These are phyloP conservation scores for Monopis laevigella DNA, from an alignment of 2,888 invertebrate species.

Conservation along the genomic window DNA sequence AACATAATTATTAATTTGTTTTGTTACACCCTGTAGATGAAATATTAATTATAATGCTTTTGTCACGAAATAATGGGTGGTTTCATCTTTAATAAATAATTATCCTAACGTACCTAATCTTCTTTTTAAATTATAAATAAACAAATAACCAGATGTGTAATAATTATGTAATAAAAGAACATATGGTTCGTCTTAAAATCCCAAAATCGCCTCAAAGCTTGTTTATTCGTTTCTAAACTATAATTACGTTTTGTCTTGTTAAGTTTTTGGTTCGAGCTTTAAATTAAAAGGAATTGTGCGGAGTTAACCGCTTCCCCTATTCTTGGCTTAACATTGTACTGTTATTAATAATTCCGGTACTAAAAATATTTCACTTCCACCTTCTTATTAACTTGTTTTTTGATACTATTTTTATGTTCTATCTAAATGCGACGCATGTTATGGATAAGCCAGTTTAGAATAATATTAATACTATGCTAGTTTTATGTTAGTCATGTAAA, in stretches of 20 bases:
- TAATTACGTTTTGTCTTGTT: conserved; percentile 63
- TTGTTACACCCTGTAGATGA: conserved; percentile 10
- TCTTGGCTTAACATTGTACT: conserved; percentile 44
- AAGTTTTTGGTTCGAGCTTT: conserved; percentile 50
- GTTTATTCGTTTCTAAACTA: conserved; percentile 55
- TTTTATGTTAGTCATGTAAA: too few relatives aligned
- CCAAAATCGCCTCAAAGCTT: conserved; percentile 38
- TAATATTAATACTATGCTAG: too few relatives aligned
- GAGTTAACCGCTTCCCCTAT: conserved; percentile 33
- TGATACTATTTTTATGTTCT: conserved; percentile 42
- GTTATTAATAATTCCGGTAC: conserved; percentile 63
- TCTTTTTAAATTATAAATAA: too few relatives aligned
- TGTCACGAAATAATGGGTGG: conserved; percentile 10
- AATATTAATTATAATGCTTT: conserved; percentile 11
- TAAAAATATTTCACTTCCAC: conserved; percentile 64
- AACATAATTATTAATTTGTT: conserved; percentile 10
- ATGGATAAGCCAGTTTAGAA: conserved; percentile 21
- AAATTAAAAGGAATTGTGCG: conserved; percentile 62
- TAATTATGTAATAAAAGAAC: conserved; percentile 23
- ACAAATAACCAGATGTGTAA: neutral
- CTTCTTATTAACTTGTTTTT: conserved; percentile 60
- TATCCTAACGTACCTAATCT: too few relatives aligned
- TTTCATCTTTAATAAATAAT: too few relatives aligned
- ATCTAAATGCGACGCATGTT: conserved; percentile 28
- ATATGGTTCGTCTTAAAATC: conserved; percentile 42